Evolutionary conservation across 1,140 invertebrate species (phyloP).

Genomic region (Euschistus heros): DNA sequence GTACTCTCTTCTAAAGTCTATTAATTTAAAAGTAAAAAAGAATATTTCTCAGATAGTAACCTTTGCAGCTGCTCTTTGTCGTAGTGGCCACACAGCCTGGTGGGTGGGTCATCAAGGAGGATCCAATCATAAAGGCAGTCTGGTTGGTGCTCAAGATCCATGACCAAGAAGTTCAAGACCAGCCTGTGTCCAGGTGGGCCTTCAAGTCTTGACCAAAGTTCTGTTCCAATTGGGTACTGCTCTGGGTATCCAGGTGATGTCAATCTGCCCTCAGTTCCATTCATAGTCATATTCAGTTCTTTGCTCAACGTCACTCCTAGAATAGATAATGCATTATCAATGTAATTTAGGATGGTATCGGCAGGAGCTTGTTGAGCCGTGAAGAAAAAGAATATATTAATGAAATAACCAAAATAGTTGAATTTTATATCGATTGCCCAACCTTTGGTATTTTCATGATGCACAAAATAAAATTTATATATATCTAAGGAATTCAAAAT

Average conservation of each 20-base stretch:
- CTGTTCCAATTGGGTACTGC: slow-evolving; percentile 54
- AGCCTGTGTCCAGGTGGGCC: slow-evolving; percentile 49
- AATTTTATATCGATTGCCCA: too few species aligned
- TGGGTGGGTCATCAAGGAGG: slow-evolving; percentile 35
- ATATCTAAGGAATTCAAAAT: too few species aligned
- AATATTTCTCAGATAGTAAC: slow-evolving; percentile 19
- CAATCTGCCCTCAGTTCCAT: slow-evolving; percentile 43
- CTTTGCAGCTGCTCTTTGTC: slow-evolving; percentile 30
- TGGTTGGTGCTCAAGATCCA: slow-evolving; percentile 60
- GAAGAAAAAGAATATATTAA: too few species aligned
- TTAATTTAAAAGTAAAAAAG: too few species aligned
- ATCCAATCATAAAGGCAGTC: slow-evolving; percentile 69
- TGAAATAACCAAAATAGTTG: too few species aligned
- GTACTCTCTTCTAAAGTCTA: too few species aligned
- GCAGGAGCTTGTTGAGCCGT: too few species aligned
- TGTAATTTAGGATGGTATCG: too few species aligned
- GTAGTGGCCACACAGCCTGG: slow-evolving; percentile 41
- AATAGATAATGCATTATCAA: background rate
- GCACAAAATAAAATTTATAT: too few species aligned
- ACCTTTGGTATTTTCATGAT: too few species aligned
- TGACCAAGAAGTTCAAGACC: slow-evolving; percentile 49
- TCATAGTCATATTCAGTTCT: slow-evolving; percentile 39
- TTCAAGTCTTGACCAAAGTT: slow-evolving; percentile 49
- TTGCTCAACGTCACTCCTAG: slow-evolving; percentile 34
- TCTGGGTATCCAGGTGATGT: slow-evolving; percentile 52